Base-by-base conservation (phyloP, 2,888 invertebrate genomes). In the Epinotia brunnichana region DNA sequence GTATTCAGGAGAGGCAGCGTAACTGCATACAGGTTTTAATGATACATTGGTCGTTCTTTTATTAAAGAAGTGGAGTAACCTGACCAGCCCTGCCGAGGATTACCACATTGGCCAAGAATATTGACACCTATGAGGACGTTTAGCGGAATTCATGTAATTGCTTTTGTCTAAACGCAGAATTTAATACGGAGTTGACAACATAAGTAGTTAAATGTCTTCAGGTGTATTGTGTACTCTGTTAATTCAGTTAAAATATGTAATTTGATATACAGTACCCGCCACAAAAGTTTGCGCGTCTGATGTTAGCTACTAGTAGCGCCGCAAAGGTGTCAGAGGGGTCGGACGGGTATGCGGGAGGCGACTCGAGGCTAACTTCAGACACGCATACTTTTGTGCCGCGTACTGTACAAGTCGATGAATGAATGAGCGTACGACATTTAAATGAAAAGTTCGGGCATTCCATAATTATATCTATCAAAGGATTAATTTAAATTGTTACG, bases 71-170 rank as follows among this genome's bases (percentile, higher is more conserved):
- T 2, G 21, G 21, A 21, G 39, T 11, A 53, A 24, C 15, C 53
- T 64, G 66, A 17, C 59, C 66, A 15, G 15, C 53, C 10, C 15
- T 24, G 15, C 13, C 41, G 19, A 10, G 41, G 66, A 71, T 70
- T 71, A 71, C n/a, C 59, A 53, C 51, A 66, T 59, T 60, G 41
- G 59, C 57, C 39, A 57, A 57, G 41, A 51, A 29, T 67, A 56
- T 66, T 61, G 60, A 21, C 64, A 60, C 66, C 59, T 67, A 66
- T 53, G 66, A 54, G 54, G 48, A 71, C 54, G 41, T 41, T 70
- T 41, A 54, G 24, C 39, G 41, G 19, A 54, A 41, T 54, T 61
- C 61, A 19, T 60, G 21, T 59, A 39, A 57, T 70, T 41, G 41
- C 17, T 59, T 24, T 62, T 39, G 63, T 63, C n/a, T 48, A 29